Base-by-base conservation (phyloP, 2,797 vertebrate genomes). In the Lophura swinhoii region DNA sequence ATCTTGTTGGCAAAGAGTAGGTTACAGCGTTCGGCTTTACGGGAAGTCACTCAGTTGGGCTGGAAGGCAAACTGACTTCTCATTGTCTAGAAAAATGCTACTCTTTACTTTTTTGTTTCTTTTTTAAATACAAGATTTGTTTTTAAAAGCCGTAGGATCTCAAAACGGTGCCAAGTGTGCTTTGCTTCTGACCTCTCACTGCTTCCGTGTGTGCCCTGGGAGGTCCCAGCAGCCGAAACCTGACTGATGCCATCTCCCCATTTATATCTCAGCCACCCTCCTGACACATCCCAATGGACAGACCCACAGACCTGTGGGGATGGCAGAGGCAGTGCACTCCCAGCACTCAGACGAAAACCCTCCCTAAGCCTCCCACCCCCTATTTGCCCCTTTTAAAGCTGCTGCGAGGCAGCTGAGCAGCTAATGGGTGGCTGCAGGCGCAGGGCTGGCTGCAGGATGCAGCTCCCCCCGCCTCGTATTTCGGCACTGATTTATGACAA, bases 401-500 rank as follows among this genome's bases (percentile, higher is more conserved):
- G 8, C 13, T 0, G 58, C 0, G 6, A 79, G 77, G 78, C 33
- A 63, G 28, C 49, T 5, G 5, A 53, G 72, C 5, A 77, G 64
- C 72, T 71, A 39, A 81, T 7, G 90, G 68, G 21, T 66, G 49
- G 74, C 46, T 90, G 73, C 84, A 77, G 94, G 76, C 12, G 28
- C 29, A 2, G 3, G 1, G 18, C 59, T 16, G 84, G 88, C 78
- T 39, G 14, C 5, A 3, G 72, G 29, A 78, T 10, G 37, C 67
- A 67, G 69, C 10, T 0, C 64, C 80, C 31, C 20, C 56, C 77
- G 74, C 35, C 9, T n/a, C 8, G 66, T 44, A 33, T 53, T 69
- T 58, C 64, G 87, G 84, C 91, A 80, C 87, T 87, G 92, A 95
- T 94, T 95, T 95, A 89, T 70, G 85, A 93, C 23, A 55, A 72